phyloP scores from a whole-genome alignment of 2,888 invertebrate genomes.

The Harpalus rubripes region DNA sequence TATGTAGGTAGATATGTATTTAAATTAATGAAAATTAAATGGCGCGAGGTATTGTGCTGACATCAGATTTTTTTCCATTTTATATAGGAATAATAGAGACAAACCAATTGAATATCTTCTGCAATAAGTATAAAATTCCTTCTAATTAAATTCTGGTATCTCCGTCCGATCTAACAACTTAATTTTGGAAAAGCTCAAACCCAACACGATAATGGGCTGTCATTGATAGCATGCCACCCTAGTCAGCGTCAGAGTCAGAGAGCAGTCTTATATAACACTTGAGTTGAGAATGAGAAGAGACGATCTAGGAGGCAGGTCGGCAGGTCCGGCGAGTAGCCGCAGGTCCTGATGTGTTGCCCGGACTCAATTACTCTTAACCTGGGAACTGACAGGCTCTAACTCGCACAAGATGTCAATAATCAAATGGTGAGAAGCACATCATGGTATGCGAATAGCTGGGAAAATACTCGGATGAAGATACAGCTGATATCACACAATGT shows the following conservation, averaged over 20 bases:
- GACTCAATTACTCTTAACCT: constrained; percentile 5
- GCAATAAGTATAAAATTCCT: no score
- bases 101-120: no score
- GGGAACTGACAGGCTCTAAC: constrained; percentile 1
- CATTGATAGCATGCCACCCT: constrained; percentile 14
- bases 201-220: constrained; percentile 25
- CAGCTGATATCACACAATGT: neutral
- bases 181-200: constrained; percentile 7
- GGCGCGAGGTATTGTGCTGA: no score
- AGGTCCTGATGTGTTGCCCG: neutral
- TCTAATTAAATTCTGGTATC: neutral
- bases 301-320: neutral
- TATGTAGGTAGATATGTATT: no score
- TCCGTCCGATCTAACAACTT: constrained; percentile 4
- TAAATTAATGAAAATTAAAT: no score
- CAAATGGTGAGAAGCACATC: neutral
- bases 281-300: neutral
- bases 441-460: neutral
- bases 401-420: constrained; percentile 4
- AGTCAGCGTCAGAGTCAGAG: neutral
- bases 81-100: no score
- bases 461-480: neutral
- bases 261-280: neutral
- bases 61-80: no score
- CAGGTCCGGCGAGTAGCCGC: neutral